A percentile compares a stretch with the other conserved stretches of the same genome.
Conservation (phyloP, 2,888 invertebrate species). For the Cephonodes hylas region DNA sequence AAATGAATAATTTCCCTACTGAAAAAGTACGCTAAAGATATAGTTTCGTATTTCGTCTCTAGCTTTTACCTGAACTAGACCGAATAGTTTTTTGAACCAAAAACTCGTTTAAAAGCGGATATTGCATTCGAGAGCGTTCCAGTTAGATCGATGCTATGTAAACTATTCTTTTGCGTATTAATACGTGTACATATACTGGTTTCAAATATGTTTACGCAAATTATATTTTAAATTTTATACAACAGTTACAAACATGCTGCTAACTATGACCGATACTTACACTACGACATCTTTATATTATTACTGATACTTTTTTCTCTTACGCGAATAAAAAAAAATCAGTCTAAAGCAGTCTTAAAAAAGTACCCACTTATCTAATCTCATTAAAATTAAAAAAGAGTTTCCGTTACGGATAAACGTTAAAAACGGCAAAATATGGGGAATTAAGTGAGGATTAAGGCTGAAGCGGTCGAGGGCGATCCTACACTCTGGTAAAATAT, state of each 20-base stretch:
- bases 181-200: slow-evolving; percentile 19
- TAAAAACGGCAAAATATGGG: slow-evolving; percentile 64
- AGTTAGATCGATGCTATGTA: slow-evolving; percentile 67
- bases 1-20: slow-evolving; percentile 16
- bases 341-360: neutral
- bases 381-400: slow-evolving; percentile 53
- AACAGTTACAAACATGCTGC: too few relatives aligned
- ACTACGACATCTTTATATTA: too few relatives aligned
- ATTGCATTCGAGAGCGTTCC: slow-evolving; percentile 74
- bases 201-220: neutral
- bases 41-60: slow-evolving; percentile 37
- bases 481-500: slow-evolving; percentile 72
- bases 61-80: slow-evolving; percentile 58
- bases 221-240: neutral
- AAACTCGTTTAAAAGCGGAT: slow-evolving; percentile 80
- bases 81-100: slow-evolving; percentile 76
- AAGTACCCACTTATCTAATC: slow-evolving; percentile 24
- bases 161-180: slow-evolving; percentile 61
- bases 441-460: slow-evolving; percentile 70
- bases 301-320: too few relatives aligned
- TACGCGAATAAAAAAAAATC: neutral
- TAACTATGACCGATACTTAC: too few relatives aligned
- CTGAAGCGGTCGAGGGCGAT: slow-evolving; percentile 57
- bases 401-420: slow-evolving; percentile 54
- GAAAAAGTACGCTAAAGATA: slow-evolving; percentile 16